Percentiles rank a stretch among this genome's conserved stretches.
phyloP scores from a whole-genome alignment of 2,888 invertebrate species.

The Sarcophaga carnaria region DNA sequence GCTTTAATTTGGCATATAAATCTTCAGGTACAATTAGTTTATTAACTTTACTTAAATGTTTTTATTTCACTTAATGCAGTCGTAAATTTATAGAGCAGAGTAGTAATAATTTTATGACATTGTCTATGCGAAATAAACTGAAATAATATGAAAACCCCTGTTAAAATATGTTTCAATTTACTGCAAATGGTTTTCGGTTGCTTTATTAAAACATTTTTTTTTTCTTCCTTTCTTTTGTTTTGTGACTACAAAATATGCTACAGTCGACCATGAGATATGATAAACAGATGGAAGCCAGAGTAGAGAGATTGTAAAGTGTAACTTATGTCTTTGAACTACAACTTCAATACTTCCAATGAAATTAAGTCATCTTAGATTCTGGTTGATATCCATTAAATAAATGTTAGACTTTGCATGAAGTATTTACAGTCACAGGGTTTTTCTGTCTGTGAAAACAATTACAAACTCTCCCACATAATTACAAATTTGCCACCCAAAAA shows the following conservation, averaged over 20 bases:
- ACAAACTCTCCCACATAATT: conserved; percentile 9
- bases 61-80: not conserved
- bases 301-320: no score
- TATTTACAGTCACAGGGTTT: not conserved
- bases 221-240: not conserved
- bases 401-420: not conserved
- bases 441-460: not conserved
- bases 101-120: conserved; percentile 45
- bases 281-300: no score
- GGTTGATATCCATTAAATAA: not conserved
- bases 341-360: no score
- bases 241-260: no score
- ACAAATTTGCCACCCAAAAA: conserved; percentile 31
- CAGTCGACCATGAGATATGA: no score
- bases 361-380: no score
- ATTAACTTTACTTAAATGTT: not conserved
- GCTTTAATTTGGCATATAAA: no score
- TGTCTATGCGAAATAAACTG: conserved; percentile 49
- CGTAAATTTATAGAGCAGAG: not conserved
- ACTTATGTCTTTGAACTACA: no score
- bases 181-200: conserved; percentile 20
- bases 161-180: conserved; percentile 48
- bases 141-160: conserved; percentile 55
- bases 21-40: no score
- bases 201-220: conserved; percentile 44